Evolutionary conservation across 1,140 invertebrate genomes (phyloP), one percentile per base, ranked within the genome.

Genomic region (Goniozus legneri): DNA sequence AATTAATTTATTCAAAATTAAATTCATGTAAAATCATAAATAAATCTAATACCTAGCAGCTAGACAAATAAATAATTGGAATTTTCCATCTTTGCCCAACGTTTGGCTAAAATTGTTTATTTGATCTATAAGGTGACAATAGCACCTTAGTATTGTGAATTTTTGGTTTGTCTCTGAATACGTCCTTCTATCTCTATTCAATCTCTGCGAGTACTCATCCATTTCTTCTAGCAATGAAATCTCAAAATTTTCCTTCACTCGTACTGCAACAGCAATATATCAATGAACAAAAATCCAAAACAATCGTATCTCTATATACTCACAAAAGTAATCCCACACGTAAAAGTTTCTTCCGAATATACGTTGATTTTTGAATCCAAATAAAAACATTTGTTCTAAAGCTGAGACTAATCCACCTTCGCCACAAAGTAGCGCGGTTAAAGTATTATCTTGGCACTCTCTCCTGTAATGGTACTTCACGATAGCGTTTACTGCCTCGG

Each of bases 311-410:
- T n/a, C 22, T 18, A 20, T 31, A 19, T 43, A 60, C 66, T 81
- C 77, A 96, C 95, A 86, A 65, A 99, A 86, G 77, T 92, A 98
- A 75, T 98, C 96, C 97, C 97, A 99, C 24, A 98, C 86, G 65
- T 95, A 97, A 42, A 97, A 84, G 76, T 97, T 96, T 54, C 89
- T 86, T 15, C 91, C 87, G 73, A 98, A 98, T 52, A 98, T 82
- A 35, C 95, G 79, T 18, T 88, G 84, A 15, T 93, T 95, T 64
- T 91, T 92, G 64, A 94, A 95, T 8, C 95, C 95, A 65, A 87
- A 90, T 10, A 94, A 79, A 75, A 99, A 98, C 8, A 94, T 91
- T 71, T 94, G 88, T 71, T 98, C 95, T 37, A 99, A 74, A 58
- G 91, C 92, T 58, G 87, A 85, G 2, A 98, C 94, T 1, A 99